These are phyloP conservation scores for Saimiri boliviensis DNA, from an alignment of 2,113 vertebrate genomes.

Conservation along the genomic window DNA sequence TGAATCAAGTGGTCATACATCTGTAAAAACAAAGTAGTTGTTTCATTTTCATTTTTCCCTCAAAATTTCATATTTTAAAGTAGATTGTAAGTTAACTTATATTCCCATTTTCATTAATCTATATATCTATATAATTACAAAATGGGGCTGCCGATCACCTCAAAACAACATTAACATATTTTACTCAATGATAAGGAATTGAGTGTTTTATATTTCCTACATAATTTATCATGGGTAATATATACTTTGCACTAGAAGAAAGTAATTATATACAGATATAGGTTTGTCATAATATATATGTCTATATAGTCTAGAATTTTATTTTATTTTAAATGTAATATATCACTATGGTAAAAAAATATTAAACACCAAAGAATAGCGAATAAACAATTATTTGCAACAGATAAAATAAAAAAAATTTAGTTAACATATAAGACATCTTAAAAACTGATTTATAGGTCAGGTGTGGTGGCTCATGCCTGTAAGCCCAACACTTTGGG, in stretches of 20 bases:
- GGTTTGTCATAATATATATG: background rate
- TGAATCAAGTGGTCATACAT: background rate
- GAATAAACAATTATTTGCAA: background rate
- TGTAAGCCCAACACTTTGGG: too few relatives aligned
- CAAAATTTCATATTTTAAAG: background rate
- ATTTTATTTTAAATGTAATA: background rate
- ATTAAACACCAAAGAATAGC: background rate
- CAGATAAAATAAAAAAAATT: background rate
- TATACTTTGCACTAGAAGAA: conserved; percentile 8
- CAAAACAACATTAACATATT: background rate
- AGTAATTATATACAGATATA: background rate
- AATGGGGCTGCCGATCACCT: background rate
- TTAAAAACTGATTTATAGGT: background rate
- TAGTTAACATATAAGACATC: background rate
- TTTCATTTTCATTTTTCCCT: background rate
- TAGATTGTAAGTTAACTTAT: background rate
- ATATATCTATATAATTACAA: background rate
- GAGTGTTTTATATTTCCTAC: background rate
- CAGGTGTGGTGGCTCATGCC: too few relatives aligned
- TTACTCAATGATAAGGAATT: background rate
- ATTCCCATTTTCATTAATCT: background rate
- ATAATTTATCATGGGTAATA: background rate
- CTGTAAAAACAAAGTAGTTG: background rate
- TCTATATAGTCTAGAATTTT: background rate
- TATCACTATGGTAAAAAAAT: background rate